Evolutionary conservation across 2,797 vertebrate genomes (phyloP), one percentile per base, ranked within the genome.

Genomic region (Ibycter americanus): DNA sequence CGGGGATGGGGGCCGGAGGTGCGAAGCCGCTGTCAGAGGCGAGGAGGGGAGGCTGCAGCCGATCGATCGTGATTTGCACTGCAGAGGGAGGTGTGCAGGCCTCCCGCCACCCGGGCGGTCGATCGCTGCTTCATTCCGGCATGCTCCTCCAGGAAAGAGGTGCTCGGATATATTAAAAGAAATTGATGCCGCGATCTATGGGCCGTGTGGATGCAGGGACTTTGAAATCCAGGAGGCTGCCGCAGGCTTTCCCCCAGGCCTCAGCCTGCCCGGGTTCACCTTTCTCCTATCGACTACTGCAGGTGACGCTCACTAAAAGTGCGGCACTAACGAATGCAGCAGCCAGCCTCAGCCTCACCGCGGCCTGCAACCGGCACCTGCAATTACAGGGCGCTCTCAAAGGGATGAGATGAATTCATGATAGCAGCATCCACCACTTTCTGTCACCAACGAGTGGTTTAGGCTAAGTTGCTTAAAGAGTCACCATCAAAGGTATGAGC

Each of bases 41-140:
- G 3, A 16, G 44, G 17, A 34, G 26, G 55, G 46, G 38, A 6
- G 59, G 70, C 65, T 14, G 61, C 47, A 12, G 83, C 11, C 13
- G 67, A 81, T 96, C 95, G 65, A 95, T 97, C 82, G 55, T 9
- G 90, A 95, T 96, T 97, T 96, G 96, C 95, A 96, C 93, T 90
- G 87, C 67, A 92, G 91, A 96, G 44, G 27, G 54, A 82, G 68
- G 72, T 6, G 9, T 1, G 49, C 18, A 7, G 70, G 31, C n/a
- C 73, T 54, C 56, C 73, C 31, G 15, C 59, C 7, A 9, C 77
- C 73, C 19, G 5, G 49, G 59, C 16, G 36, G 90, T 97, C 92
- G 71, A 93, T 96, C 4, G 22, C 32, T 3, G 17, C 87, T 87
- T 83, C 85, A 25, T 90, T 92, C 72, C 62, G 4, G 47, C 12